Evolutionary conservation across 2,113 vertebrate genomes (phyloP), one percentile per base, ranked within the genome.

Genomic region (Scalopus aquaticus): DNA sequence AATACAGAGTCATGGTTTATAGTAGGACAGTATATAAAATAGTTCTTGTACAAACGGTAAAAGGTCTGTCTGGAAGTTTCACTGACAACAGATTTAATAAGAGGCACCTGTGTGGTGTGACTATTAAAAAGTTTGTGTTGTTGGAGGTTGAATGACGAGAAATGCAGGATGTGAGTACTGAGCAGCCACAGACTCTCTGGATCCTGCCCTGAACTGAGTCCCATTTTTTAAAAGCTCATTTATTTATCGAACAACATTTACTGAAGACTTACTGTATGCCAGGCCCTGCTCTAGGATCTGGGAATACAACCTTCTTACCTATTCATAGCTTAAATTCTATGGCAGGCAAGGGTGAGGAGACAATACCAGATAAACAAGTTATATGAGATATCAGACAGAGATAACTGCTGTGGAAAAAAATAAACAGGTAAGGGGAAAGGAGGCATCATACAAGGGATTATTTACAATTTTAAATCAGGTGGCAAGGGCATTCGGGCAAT

Each of bases 81-180:
- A 90, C 54, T 42, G 92, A 87, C 58, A 80, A 84, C 78, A 95
- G 37, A 73, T 93, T 88, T 97, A 88, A 84, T 93, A 94, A 91
- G 37, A 90, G 58, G 22, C 24, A 90, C 56, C 28, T 77, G 11
- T 88, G 10, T 58, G 70, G 49, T 83, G 49, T 87, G 72, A 88
- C 42, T 93, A 28, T 81, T 92, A 65, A 85, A 83, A 93, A 80
- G 54, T 60, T 87, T 64, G 84, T 73, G 73, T 85, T 16, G 54
- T 69, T 88, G 35, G 46, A 92, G 26, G 11, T 51, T 70, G 49
- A 94, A 95, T 60, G n/a, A 77, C 90, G 72, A 93, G 46, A 95
- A 95, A 84, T 80, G 5, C 77, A 16, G 30, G n/a, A 76, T 81
- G 15, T 5, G 76, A 19, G 6, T 80, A 26, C 93, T 46, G 76